phyloP scores from a whole-genome alignment of 1,140 invertebrate genomes.

The Lepidostoma basale region DNA sequence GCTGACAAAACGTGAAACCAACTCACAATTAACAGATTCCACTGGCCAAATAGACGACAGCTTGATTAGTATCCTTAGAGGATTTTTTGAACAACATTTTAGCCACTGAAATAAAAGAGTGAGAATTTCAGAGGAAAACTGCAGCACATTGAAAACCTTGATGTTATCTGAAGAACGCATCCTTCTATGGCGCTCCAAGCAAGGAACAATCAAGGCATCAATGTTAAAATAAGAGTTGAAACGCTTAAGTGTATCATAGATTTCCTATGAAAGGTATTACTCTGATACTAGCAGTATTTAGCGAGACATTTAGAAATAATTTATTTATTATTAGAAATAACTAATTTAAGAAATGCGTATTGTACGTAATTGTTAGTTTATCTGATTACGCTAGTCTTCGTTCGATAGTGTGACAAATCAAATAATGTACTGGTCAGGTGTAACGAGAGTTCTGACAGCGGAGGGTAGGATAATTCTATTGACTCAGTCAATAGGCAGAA shows the following conservation, averaged over 20 bases:
- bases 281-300: slow-evolving; percentile 44
- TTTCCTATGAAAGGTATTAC: slow-evolving; percentile 29
- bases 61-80: slow-evolving; percentile 41
- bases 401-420: slow-evolving; percentile 29
- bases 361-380: slow-evolving; percentile 41
- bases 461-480: slow-evolving; percentile 9
- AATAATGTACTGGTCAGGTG: slow-evolving; percentile 1
- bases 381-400: slow-evolving; percentile 44
- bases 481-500: slow-evolving; percentile 38
- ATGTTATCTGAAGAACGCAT: neutral
- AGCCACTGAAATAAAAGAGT: slow-evolving; percentile 32
- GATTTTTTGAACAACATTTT: slow-evolving; percentile 43
- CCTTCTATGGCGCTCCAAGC: neutral
- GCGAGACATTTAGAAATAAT: slow-evolving; percentile 45
- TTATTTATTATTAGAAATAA: slow-evolving; percentile 45
- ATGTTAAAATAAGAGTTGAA: slow-evolving; percentile 36
- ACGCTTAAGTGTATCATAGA: slow-evolving; percentile 42
- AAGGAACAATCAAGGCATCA: neutral
- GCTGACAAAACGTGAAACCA: slow-evolving; percentile 43
- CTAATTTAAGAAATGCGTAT: slow-evolving; percentile 38
- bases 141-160: slow-evolving; percentile 13
- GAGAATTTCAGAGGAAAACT: neutral
- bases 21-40: slow-evolving; percentile 33
- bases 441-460: neutral
- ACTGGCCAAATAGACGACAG: slow-evolving; percentile 40